Base-by-base conservation (phyloP, 2,113 vertebrate species). In the Synodontis membranacea region DNA sequence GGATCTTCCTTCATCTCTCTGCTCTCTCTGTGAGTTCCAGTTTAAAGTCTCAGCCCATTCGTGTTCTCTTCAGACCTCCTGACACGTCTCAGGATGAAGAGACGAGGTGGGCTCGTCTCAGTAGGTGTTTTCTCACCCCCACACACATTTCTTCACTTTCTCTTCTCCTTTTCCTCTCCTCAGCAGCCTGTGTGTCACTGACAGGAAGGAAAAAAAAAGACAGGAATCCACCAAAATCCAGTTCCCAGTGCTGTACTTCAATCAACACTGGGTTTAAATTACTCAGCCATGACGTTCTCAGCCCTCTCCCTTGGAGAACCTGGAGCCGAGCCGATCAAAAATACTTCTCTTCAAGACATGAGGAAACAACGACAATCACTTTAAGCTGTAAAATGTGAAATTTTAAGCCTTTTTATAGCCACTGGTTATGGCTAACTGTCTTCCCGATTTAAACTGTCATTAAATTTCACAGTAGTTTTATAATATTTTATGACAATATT, bases 371-470 rank as follows among this genome's bases (percentile, higher is more conserved):
- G 4, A 58, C 72, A 82, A 86, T 82, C 84, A 86, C 84, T 64
- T 88, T 88, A 86, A 86, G 72, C 85, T 83, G 39, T 58, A 80
- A 64, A 85, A 81, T 79, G 79, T 80, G 79, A 80, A 56, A 85
- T 78, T 80, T 42, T 52, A 64, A 83, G 66, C 81, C 34, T 56
- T 76, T 14, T 86, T 92, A 56, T 52, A 80, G 50, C 19, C 31
- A 56, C 34, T 14, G 78, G 46, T 54, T 79, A 19, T 1, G 8
- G 75, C 19, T 52, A 54, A 79, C 50, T 34, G 48, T 48, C 0
- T n/a, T 5, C 0, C 9, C 0, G 50, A 79, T 79, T 79, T 34
- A 37, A 52, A 34, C 19, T 21, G 46, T 21, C 75, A 48, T 31
- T 76, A n/a, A 17, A 7, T 48, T 50, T 50, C 28, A 76, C 48